Evolutionary conservation across 1,140 invertebrate species (phyloP).

Genomic region (Microplitis demolitor): DNA sequence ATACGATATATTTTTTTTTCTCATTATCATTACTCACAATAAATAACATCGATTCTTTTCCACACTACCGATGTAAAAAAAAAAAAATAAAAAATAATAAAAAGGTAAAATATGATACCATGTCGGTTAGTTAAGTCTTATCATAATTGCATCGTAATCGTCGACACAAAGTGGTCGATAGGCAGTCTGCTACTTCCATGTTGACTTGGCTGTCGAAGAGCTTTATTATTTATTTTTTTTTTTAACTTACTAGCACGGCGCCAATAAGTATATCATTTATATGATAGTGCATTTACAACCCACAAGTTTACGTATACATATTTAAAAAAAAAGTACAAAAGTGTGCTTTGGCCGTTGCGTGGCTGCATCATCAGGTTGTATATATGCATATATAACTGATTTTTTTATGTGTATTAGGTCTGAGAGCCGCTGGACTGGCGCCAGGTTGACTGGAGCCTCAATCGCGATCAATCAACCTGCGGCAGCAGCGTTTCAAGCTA

Average conservation of each 20-base stretch:
- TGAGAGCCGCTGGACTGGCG: constrained; percentile 52
- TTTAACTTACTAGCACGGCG: neutral
- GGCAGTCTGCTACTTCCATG: neutral
- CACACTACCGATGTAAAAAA: neutral
- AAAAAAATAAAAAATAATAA: neutral
- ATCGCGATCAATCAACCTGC: constrained; percentile 58
- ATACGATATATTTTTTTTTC: too few species aligned
- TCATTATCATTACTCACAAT: too few species aligned
- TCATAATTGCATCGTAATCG: constrained; percentile 37
- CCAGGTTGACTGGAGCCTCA: constrained; percentile 58
- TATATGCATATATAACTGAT: neutral
- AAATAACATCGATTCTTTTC: neutral
- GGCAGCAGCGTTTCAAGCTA: constrained; percentile 31
- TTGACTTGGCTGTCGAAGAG: neutral
- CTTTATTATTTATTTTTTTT: neutral
- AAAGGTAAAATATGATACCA: neutral
- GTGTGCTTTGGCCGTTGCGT: constrained; percentile 2
- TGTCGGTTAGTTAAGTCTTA: constrained; percentile 23
- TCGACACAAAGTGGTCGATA: constrained; percentile 21
- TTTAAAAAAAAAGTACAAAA: neutral
- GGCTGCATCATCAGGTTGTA: constrained; percentile 26
- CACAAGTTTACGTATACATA: neutral
- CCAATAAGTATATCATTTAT: neutral
- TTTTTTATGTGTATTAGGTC: neutral
- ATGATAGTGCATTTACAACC: too few species aligned